Conservation (phyloP, 2,113 vertebrate species). For the Pleuronectes platessa region DNA sequence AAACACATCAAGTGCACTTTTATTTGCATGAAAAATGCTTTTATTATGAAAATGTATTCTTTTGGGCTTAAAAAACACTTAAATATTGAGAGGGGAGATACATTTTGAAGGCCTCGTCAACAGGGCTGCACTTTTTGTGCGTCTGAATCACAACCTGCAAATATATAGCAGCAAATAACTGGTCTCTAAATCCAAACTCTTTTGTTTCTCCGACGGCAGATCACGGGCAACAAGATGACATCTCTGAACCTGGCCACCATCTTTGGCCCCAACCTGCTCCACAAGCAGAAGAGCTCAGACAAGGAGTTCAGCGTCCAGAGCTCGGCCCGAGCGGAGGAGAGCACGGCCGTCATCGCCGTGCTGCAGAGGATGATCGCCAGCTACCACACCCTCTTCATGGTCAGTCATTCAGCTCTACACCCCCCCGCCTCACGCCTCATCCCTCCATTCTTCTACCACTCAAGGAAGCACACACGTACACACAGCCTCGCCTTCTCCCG, state of each 20-base stretch:
- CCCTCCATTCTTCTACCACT: background rate
- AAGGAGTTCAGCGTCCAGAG: slow-evolving; percentile 97
- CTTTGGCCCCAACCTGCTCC: slow-evolving; percentile 95
- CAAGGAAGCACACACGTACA: background rate
- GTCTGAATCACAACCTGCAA: too few species aligned
- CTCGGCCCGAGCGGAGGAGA: slow-evolving; percentile 92
- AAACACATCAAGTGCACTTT: too few species aligned
- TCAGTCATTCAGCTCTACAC: slow-evolving; percentile 65
- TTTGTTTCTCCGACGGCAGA: slow-evolving; percentile 67
- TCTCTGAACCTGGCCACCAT: slow-evolving; percentile 94
- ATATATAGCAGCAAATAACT: too few species aligned
- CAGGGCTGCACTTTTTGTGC: too few species aligned
- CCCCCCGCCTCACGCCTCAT: background rate
- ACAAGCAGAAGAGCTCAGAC: slow-evolving; percentile 94
- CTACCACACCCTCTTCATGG: slow-evolving; percentile 91
- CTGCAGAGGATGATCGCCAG: slow-evolving; percentile 93
- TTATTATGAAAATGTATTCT: too few species aligned
- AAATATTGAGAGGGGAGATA: too few species aligned
- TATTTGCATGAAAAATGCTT: too few species aligned
- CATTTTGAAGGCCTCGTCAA: too few species aligned
- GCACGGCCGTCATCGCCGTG: slow-evolving; percentile 91
- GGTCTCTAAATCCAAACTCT: background rate
- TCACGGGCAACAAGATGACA: slow-evolving; percentile 97
- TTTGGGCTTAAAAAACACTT: too few species aligned
- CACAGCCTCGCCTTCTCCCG: background rate